These are phyloP conservation scores for human DNA, from an alignment of 2,113 vertebrate species.

Conservation along the genomic window GRCh38 chr13:109779501-109780000, in stretches of 20 bases:
- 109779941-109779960: neutral
- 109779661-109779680: neutral
- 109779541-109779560: neutral
- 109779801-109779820: neutral
- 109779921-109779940: neutral
- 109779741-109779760: neutral
- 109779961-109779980: neutral
- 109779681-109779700: neutral
- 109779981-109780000: neutral
- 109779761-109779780: neutral
- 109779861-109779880: conserved; percentile 45
- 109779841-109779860: conserved; percentile 1
- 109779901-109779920: conserved; percentile 40
- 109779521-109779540: neutral
- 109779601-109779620: neutral
- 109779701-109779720: conserved; percentile 1
- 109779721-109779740: neutral
- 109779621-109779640: neutral
- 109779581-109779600: neutral
- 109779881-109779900: conserved; percentile 44
- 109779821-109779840: neutral
- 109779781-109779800: neutral
- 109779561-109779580: rapidly evolving
- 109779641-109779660: neutral
- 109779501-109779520: neutral